Base-by-base conservation (phyloP, 2,888 invertebrate genomes). In the Andrena bucephala region DNA sequence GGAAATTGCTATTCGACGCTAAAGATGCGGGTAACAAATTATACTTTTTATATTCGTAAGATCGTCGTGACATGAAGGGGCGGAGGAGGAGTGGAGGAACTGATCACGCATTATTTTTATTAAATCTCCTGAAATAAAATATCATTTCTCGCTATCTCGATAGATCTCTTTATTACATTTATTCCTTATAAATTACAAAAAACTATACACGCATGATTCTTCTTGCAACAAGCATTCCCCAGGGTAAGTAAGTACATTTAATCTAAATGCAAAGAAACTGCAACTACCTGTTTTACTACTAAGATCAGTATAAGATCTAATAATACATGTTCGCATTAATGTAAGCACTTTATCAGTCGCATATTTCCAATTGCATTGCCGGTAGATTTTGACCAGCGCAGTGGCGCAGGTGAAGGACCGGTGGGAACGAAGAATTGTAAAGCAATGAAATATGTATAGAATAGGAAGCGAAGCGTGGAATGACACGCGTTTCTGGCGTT, bases 371-470 rank as follows among this genome's bases (percentile, higher is more conserved):
- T 42, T 4, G 20, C 29, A 52, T 65, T 29, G 67, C 36, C 67
- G 63, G 42, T 31, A 54, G 52, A 54, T 42, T 77, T 72, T 77
- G 84, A 72, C 3, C 62, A 74, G 8, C 54, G 85, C 62, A 76
- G 84, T 86, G 0, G 2, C 54, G 59, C 33, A 42, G 86, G 89
- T 87, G 86, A 83, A 83, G 77, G 84, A 83, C 74, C 79, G 79
- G 84, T 50, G 54, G 86, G 73, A 76, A 68, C n/a, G 27, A 48
- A 20, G 65, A 16, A 10, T 13, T 13, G 33, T 27, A 20, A 16
- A 68, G 33, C 68, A 33, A 24, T 54, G 33, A 8, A 54, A 54
- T 16, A 31, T 33, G 33, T 20, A 27, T 54, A 4, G 7, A 16
- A 8, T 7, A 24, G 13, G 20, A 52, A 52, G 16, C 52, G n/a